Evolutionary conservation across 2,888 invertebrate species (phyloP), one percentile per base, ranked within the genome.

Genomic region (Patella pellucida): DNA sequence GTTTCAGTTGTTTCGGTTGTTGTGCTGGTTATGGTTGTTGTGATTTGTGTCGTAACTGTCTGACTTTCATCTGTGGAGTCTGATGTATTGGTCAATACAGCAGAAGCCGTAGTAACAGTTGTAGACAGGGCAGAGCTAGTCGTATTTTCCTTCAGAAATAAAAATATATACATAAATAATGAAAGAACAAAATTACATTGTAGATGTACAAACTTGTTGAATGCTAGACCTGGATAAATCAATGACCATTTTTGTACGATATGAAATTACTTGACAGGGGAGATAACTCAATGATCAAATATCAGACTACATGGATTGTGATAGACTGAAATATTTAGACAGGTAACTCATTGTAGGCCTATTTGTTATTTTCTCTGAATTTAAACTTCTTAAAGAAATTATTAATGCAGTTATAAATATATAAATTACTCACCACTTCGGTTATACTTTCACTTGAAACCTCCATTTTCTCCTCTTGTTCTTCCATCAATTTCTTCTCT

Each of bases 401-500:
- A 41, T 41, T 41, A 9, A 41, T 9, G 4, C 5, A 9, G 41
- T 41, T 41, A 7, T 41, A 7, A 41, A 41, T 41, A 41, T 19
- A 62, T 16, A 62, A 19, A 4, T 19, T 23, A 62, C 62, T 12
- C 14, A 62, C 62, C 19, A 62, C 23, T 62, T 62, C 72, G n/a
- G 69, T 68, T 71, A 69, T 67, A 52, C 51, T 23, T 41, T 72
- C 69, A 54, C 19, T 62, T 62, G 56, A 41, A n/a, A 68, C 69
- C 23, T 50, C 51, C 62, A 69, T 51, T 69, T n/a, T 27, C 19
- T 72, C 71, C n/a, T 52, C 70, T 68, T 79, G 71, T 78, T 78
- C 75, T 69, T 80, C 76, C 75, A 82, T 79, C 52, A 50, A 50
- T 54, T 52, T 78, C 69, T 75, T 78, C 74, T 81, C 81, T 78